Evolutionary conservation across 2,797 vertebrate genomes (phyloP).

Genomic region (Amazona finschi): DNA sequence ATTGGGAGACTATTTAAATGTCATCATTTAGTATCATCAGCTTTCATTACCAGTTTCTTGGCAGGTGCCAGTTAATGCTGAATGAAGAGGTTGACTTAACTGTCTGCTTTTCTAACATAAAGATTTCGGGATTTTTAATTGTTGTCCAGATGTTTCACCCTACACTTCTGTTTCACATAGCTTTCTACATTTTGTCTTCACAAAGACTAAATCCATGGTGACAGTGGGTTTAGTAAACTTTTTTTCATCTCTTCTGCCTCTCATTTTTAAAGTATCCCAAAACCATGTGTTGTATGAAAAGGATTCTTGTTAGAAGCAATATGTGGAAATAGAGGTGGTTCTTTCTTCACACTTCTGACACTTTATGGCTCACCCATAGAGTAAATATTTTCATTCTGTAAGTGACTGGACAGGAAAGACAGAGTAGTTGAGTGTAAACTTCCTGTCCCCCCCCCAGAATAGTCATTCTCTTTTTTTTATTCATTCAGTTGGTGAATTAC

Average conservation of each 20-base stretch:
- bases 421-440: not conserved
- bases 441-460: not conserved
- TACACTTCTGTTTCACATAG: not conserved
- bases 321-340: not conserved
- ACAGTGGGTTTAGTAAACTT: not conserved
- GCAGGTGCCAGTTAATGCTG: not conserved
- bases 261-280: not conserved
- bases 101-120: not conserved
- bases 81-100: not conserved
- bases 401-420: not conserved
- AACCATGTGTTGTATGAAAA: not conserved
- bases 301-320: not conserved
- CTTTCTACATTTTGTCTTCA: not conserved
- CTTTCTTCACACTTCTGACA: not conserved
- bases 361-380: not conserved
- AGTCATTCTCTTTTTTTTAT: not conserved
- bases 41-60: not conserved
- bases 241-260: not conserved
- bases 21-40: not conserved
- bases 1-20: not conserved
- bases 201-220: not conserved
- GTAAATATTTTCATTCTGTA: not conserved
- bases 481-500: not conserved
- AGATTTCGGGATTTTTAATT: not conserved
- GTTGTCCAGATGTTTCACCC: not conserved